Conservation (phyloP, 2,797 vertebrate species). For the Sarcophilus harrisii region DNA sequence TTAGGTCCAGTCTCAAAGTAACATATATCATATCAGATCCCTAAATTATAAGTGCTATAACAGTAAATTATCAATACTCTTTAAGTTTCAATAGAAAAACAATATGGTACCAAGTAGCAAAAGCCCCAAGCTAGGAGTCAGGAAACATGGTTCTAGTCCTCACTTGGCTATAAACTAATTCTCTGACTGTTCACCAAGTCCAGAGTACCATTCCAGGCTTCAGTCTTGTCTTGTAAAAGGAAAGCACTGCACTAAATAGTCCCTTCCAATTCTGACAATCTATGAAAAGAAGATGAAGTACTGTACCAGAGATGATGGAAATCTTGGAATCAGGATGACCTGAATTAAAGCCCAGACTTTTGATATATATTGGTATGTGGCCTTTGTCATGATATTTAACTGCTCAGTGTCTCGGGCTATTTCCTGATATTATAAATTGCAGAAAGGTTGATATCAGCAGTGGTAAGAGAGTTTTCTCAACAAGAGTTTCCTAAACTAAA, state of each 20-base stretch:
- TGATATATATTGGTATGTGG: background rate
- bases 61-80: background rate
- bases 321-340: background rate
- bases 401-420: background rate
- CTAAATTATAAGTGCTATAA: background rate
- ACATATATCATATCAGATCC: background rate
- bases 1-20: slow-evolving; percentile 33
- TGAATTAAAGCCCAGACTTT: background rate
- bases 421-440: background rate
- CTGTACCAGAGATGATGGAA: background rate
- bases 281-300: background rate
- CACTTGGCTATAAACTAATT: background rate
- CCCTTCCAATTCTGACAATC: background rate
- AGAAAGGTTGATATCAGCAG: background rate
- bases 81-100: background rate
- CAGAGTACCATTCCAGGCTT: background rate
- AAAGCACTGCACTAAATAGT: background rate
- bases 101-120: background rate
- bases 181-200: background rate
- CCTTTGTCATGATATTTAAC: background rate
- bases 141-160: background rate
- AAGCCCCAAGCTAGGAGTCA: background rate
- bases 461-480: background rate
- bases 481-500: background rate
- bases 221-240: background rate